Percentiles rank a stretch among this genome's conserved stretches.
Conservation (phyloP, 2,888 invertebrate species). For the Myathropa florea region DNA sequence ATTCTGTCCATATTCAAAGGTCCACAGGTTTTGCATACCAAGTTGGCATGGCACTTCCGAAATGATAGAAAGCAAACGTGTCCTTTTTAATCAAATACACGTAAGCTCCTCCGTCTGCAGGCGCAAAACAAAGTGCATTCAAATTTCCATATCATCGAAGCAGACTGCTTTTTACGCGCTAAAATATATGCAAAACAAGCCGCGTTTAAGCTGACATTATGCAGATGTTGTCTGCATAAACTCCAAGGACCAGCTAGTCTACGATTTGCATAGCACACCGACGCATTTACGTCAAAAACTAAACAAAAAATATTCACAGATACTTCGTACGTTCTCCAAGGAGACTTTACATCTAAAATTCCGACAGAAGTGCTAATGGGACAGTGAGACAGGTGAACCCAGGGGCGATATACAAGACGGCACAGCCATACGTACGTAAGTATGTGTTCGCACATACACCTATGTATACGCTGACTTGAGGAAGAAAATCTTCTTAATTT, state of each 20-base stretch:
- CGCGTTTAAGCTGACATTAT: conserved; percentile 56
- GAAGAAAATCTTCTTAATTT: conserved; percentile 63
- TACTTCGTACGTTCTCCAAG: background rate
- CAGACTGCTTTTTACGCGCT: conserved; percentile 2
- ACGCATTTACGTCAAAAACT: conserved; percentile 47
- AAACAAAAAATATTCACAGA: background rate
- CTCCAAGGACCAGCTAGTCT: conserved; percentile 25
- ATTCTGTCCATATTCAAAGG: background rate
- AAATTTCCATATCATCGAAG: conserved; percentile 41
- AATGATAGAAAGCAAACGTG: background rate
- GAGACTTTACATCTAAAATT: conserved; percentile 54
- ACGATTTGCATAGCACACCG: conserved; percentile 58
- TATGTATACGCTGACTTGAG: conserved; percentile 21
- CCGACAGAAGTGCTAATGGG: conserved; percentile 69
- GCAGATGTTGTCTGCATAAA: conserved; percentile 58
- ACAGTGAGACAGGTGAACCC: conserved; percentile 61
- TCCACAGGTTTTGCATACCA: conserved; percentile 26
- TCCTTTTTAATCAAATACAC: conserved; percentile 33
- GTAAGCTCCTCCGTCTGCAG: conserved; percentile 13
- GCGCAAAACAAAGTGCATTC: conserved; percentile 38
- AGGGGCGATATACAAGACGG: background rate
- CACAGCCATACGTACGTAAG: background rate
- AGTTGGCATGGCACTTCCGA: conserved; percentile 14
- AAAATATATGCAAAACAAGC: conserved; percentile 49
- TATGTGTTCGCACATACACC: background rate